Base-by-base conservation (phyloP, 2,888 invertebrate genomes). In the Protodeltote pygarga region DNA sequence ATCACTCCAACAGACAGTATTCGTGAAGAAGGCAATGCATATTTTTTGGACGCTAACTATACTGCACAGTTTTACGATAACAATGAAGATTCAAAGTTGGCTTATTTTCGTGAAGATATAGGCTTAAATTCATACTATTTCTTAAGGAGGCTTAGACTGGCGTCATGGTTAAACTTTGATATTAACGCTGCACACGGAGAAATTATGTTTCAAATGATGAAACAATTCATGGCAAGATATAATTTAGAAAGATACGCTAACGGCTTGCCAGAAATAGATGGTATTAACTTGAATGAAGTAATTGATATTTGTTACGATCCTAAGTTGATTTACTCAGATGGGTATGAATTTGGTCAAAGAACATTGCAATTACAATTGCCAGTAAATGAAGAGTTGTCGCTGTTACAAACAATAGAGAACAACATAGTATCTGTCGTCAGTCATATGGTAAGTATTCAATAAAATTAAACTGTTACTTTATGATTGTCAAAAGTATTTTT, bases 51-150 rank as follows among this genome's bases (percentile, higher is more conserved):
- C 46, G 80, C 86, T 16, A 87, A 90, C 65, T 92, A 92, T 38
- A 91, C 92, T 33, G 64, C 75, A 9, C 75, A 87, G 46, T 85
- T 87, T 50, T 79, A 77, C 37, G 83, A 87, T 23, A 83, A 87
- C 25, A 77, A 84, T 53, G 81, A 89, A n/a, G 94, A 95, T 58
- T 90, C 92, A 49, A 93, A 93, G 65, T 66, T 95, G 41, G 92
- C 94, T 28, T 95, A 95, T 79, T 95, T 95, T 81, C 93, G 93
- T n/a, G 95, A 96, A 81, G 95, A 95, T 73, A 83, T 95, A 45
- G 95, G 94, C 33, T 85, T 95, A 52, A 95, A 95, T 78, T 79
- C 93, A 0, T 95, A 92, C 81, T 95, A 95, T 85, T 94, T 92
- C 79, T 92, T 93, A 71, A 78, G 69, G 50, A 89, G 86, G 65